These are phyloP conservation scores for Busseola fusca DNA, from an alignment of 2,888 invertebrate species.

Conservation along the genomic window DNA sequence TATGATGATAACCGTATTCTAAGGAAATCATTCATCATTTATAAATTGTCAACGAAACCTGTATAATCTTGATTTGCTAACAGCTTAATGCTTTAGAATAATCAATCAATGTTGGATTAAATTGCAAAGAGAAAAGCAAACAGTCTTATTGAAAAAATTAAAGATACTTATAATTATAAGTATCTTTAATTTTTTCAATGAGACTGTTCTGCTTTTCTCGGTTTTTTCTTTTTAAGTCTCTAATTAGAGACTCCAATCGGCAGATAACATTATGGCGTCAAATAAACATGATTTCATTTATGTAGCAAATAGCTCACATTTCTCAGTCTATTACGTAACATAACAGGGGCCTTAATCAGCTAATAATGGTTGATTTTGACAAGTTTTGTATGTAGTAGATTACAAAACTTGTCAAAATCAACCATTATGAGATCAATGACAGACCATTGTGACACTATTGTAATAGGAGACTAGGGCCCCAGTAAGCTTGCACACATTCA, in stretches of 20 bases:
- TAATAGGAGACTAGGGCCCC: too few relatives aligned
- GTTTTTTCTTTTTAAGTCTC: too few relatives aligned
- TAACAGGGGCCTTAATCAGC: too few relatives aligned
- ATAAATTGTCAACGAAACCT: slow-evolving; percentile 1
- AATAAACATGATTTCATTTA: slow-evolving; percentile 31
- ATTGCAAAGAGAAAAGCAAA: slow-evolving; percentile 12
- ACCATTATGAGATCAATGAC: too few relatives aligned
- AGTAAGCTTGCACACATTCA: slow-evolving; percentile 52
- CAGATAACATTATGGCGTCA: slow-evolving; percentile 16
- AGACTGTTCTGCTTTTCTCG: slow-evolving; percentile 1
- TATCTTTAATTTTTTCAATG: slow-evolving; percentile 4
- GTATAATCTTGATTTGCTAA: background rate
- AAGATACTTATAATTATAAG: background rate
- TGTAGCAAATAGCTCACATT: slow-evolving; percentile 44
- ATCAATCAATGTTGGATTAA: slow-evolving; percentile 16
- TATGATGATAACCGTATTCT: background rate
- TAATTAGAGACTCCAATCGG: background rate
- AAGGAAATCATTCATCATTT: slow-evolving; percentile 4
- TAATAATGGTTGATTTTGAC: too few relatives aligned
- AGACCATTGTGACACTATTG: too few relatives aligned
- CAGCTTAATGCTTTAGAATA: background rate
- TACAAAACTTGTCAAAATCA: too few relatives aligned
- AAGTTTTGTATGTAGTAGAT: too few relatives aligned
- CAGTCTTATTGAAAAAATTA: background rate
- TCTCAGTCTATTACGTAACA: slow-evolving; percentile 52